These are phyloP conservation scores for Neria commutata DNA, from an alignment of 2,888 invertebrate species.

Conservation along the genomic window DNA sequence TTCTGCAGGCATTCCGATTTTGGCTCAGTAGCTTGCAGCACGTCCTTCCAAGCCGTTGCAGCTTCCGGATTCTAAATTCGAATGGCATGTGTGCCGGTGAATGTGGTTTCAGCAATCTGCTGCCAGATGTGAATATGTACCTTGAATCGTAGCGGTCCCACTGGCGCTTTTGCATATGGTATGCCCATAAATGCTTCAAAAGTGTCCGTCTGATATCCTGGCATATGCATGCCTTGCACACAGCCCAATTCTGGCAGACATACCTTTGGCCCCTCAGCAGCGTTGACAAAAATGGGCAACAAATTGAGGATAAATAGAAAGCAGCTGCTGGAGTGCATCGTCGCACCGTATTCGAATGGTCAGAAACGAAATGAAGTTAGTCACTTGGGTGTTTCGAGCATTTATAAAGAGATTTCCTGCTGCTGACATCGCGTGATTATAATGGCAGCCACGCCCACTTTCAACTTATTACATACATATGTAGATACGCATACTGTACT, in stretches of 20 bases:
- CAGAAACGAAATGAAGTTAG: no score
- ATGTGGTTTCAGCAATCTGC: not conserved
- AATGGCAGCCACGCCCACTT: no score
- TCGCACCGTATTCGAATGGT: no score
- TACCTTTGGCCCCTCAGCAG: conserved; percentile 34
- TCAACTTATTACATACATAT: no score
- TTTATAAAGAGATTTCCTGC: no score
- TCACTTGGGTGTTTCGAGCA: no score
- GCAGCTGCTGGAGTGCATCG: no score
- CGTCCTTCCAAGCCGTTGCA: conserved; percentile 38
- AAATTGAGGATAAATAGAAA: no score
- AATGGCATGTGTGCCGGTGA: not conserved
- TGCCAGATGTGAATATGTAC: no score
- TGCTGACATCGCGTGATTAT: no score
- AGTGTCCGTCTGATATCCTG: conserved; percentile 41
- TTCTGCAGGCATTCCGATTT: conserved; percentile 62
- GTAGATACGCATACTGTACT: no score
- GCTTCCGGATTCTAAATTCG: conserved; percentile 50
- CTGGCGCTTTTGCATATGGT: conserved; percentile 57
- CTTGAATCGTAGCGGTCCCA: conserved; percentile 49
- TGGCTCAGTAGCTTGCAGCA: conserved; percentile 50
- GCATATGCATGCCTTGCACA: conserved; percentile 44
- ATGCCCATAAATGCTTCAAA: conserved; percentile 59
- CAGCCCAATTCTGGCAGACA: conserved; percentile 47
- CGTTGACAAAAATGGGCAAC: not conserved